A percentile compares a stretch with the other conserved stretches of the same genome.
Evolutionary conservation across 2,797 vertebrate species (phyloP).

Genomic region (Scomberomorus guttatus): DNA sequence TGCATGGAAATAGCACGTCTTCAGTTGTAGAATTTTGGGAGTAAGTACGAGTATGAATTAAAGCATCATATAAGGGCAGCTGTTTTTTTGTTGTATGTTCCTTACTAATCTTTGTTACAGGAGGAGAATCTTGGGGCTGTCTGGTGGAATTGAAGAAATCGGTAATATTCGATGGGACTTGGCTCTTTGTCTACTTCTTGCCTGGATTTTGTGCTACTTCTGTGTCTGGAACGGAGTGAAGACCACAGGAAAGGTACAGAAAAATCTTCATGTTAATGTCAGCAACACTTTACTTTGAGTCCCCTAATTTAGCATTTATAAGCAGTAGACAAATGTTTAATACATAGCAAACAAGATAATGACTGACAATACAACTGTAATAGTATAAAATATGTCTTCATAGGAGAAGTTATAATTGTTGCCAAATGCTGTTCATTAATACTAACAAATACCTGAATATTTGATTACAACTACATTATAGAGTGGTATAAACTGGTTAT

Average conservation of each 20-base stretch:
- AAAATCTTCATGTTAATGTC: not conserved
- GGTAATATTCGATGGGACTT: slow-evolving; percentile 94
- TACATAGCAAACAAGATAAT: too few relatives aligned
- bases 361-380: too few relatives aligned
- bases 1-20: slow-evolving; percentile 75
- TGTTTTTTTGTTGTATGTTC: not conserved
- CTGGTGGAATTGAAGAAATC: slow-evolving; percentile 92
- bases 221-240: slow-evolving; percentile 98
- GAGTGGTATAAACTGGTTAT: too few relatives aligned
- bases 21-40: slow-evolving; percentile 90
- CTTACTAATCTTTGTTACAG: slow-evolving; percentile 73
- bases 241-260: slow-evolving; percentile 92
- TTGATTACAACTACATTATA: too few relatives aligned
- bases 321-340: not conserved
- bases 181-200: slow-evolving; percentile 92
- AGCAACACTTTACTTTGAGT: not conserved
- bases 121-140: slow-evolving; percentile 92
- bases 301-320: not conserved
- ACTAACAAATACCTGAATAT: too few relatives aligned
- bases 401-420: too few relatives aligned
- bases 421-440: too few relatives aligned
- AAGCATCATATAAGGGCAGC: not conserved
- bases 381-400: too few relatives aligned
- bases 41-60: slow-evolving; percentile 75
- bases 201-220: slow-evolving; percentile 95